These are phyloP conservation scores for Hypsibius dujardini DNA, from an alignment of 1,140 invertebrate genomes.

Conservation along the genomic window DNA sequence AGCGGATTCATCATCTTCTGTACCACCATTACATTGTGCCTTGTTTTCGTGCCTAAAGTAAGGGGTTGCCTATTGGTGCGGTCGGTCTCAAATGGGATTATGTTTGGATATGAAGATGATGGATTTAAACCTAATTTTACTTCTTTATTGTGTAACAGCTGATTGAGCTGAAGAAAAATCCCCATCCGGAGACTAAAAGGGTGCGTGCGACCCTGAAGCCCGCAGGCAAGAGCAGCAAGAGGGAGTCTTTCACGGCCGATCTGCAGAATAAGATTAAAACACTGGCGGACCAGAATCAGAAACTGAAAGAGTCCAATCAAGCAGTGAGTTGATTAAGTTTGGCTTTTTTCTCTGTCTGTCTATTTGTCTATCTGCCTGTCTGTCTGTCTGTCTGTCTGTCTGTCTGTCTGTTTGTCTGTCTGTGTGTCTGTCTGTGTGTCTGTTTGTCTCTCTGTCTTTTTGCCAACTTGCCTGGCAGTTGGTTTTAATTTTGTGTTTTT, in stretches of 20 bases:
- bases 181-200: conserved; percentile 58
- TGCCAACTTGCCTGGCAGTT: no score
- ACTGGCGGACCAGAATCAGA: conserved; percentile 33
- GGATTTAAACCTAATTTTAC: conserved; percentile 20
- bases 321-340: conserved; percentile 26
- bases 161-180: conserved; percentile 61
- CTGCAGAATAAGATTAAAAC: conserved; percentile 32
- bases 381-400: no score
- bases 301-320: conserved; percentile 31
- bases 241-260: conserved; percentile 28
- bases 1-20: conserved; percentile 95
- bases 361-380: no score
- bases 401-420: no score
- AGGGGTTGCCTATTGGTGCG: conserved; percentile 24
- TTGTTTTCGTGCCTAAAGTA: conserved; percentile 97
- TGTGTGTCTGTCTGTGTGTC: no score
- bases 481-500: no score
- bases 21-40: conserved; percentile 86
- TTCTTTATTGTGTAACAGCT: conserved; percentile 25
- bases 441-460: no score
- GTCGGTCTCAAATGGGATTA: conserved; percentile 13
- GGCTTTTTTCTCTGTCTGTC: no score
- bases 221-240: conserved; percentile 28
- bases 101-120: conserved; percentile 2
- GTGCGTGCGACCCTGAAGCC: conserved; percentile 38